Conservation (phyloP, 2,888 invertebrate genomes). For the Hirtodrosophila duncani region DNA sequence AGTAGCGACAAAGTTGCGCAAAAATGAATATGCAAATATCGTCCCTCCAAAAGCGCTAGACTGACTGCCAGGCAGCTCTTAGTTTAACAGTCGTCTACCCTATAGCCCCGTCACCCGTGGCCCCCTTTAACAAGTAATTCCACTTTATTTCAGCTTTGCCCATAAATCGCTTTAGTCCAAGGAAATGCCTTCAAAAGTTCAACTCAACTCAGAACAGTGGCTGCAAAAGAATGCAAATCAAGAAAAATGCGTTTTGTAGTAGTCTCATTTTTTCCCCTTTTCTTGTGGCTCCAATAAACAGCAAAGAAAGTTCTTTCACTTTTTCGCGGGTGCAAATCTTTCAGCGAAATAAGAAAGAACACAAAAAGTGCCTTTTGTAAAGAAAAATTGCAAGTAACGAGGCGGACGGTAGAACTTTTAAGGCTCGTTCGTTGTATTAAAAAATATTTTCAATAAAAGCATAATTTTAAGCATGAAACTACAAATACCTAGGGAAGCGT, state of each 20-base stretch:
- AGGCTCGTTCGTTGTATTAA: too few species aligned
- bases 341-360: too few species aligned
- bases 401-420: too few species aligned
- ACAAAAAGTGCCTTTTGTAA: too few species aligned
- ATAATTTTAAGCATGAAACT: too few species aligned
- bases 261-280: slow-evolving; percentile 12
- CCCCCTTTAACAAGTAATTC: slow-evolving; percentile 41
- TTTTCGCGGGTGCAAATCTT: too few species aligned
- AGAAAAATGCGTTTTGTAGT: slow-evolving; percentile 30
- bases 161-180: slow-evolving; percentile 40
- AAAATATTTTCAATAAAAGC: too few species aligned
- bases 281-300: slow-evolving; percentile 12
- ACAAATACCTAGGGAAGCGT: too few species aligned
- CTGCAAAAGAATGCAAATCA: slow-evolving; percentile 30
- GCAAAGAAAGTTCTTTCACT: too few species aligned
- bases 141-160: slow-evolving; percentile 53
- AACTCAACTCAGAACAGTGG: slow-evolving; percentile 12
- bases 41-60: slow-evolving; percentile 28
- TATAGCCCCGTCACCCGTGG: background rate
- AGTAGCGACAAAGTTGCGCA: slow-evolving; percentile 57
- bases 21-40: slow-evolving; percentile 68
- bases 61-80: slow-evolving; percentile 30
- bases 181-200: slow-evolving; percentile 30
- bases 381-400: too few species aligned
- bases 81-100: slow-evolving; percentile 9